Evolutionary conservation across 2,888 invertebrate genomes (phyloP).

Genomic region (Hermaeophaga mercurialis): DNA sequence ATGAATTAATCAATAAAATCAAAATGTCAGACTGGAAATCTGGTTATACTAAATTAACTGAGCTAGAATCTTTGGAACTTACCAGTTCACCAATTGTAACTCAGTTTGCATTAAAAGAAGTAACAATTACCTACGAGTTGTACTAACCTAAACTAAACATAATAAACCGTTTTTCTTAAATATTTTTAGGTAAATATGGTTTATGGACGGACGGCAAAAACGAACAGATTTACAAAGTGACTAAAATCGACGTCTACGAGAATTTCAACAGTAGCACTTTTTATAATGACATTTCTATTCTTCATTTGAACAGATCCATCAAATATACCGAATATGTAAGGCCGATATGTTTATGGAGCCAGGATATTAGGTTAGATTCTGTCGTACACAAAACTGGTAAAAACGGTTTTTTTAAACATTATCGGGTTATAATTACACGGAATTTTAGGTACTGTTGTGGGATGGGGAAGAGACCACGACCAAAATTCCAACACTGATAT

Average conservation of each 20-base stretch:
- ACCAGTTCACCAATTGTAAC: too few relatives aligned
- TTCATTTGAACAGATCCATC: constrained; percentile 59
- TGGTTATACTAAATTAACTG: too few relatives aligned
- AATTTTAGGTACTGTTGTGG: constrained; percentile 52
- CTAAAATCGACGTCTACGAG: constrained; percentile 53
- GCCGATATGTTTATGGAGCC: constrained; percentile 65
- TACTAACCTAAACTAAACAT: too few relatives aligned
- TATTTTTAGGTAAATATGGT: constrained; percentile 30
- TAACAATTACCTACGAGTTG: too few relatives aligned
- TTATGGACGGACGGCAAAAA: constrained; percentile 19
- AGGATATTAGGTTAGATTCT: constrained; percentile 35
- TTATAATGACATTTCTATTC: constrained; percentile 63
- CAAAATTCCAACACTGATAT: constrained; percentile 64
- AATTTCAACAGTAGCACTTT: constrained; percentile 48
- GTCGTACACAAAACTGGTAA: constrained; percentile 45
- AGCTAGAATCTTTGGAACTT: too few relatives aligned
- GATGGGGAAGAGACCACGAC: constrained; percentile 65
- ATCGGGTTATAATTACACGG: too few relatives aligned
- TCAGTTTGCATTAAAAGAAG: too few relatives aligned
- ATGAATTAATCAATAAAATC: too few relatives aligned
- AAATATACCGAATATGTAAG: constrained; percentile 60
- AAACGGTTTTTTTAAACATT: too few relatives aligned
- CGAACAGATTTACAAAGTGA: constrained; percentile 22
- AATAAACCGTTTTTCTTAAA: too few relatives aligned
- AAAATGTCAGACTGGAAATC: too few relatives aligned